A percentile compares a stretch with the other conserved stretches of the same genome.
phyloP scores from a whole-genome alignment of 2,113 vertebrate species.

The Tiliqua scincoides region DNA sequence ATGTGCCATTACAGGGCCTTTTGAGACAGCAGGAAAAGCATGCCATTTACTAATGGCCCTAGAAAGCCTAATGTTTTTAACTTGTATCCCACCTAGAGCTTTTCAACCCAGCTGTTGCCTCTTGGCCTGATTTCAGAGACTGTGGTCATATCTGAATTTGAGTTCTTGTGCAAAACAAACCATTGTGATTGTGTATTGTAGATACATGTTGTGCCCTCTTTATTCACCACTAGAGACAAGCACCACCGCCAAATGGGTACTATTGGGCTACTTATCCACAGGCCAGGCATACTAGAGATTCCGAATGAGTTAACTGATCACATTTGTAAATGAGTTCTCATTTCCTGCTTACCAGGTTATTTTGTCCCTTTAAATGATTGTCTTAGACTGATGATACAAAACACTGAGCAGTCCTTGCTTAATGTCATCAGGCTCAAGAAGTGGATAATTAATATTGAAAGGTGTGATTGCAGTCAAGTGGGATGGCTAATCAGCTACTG shows the following conservation, averaged over 20 bases:
- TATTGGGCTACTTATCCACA: constrained; percentile 24
- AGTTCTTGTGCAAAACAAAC: background rate
- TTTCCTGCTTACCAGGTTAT: constrained; percentile 68
- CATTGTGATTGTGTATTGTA: background rate
- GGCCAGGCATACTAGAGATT: constrained; percentile 42
- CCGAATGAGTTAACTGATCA: constrained; percentile 57
- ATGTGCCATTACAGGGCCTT: too few species aligned
- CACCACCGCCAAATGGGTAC: background rate
- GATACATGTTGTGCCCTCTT: background rate
- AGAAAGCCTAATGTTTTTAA: background rate
- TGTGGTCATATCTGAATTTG: background rate
- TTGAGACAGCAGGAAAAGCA: too few species aligned
- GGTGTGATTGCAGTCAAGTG: constrained; percentile 77
- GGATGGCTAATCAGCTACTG: constrained; percentile 76
- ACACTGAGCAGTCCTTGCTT: constrained; percentile 58
- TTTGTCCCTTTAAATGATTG: constrained; percentile 75
- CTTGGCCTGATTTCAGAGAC: background rate
- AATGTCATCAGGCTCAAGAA: constrained; percentile 67
- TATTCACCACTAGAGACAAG: background rate
- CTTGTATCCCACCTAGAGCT: background rate
- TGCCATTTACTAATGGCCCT: background rate
- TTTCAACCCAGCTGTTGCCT: background rate
- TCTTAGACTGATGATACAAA: constrained; percentile 62
- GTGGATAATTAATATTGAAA: constrained; percentile 77
- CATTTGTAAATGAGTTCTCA: constrained; percentile 67